Evolutionary conservation across 2,888 invertebrate genomes (phyloP).

Genomic region (Neuroscelio doddi): DNA sequence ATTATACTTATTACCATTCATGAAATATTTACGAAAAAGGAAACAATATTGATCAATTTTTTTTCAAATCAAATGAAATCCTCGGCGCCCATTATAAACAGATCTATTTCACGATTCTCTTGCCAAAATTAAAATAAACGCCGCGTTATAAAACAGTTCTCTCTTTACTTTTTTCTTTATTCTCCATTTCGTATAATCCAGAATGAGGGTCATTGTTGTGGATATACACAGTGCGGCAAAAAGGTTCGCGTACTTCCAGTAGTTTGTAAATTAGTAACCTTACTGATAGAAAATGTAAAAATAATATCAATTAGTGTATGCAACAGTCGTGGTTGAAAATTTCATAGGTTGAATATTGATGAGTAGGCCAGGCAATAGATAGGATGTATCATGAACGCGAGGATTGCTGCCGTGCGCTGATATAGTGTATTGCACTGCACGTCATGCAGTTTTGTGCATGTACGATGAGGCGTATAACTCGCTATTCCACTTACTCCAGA

Average conservation of each 20-base stretch:
- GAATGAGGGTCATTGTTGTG: no score
- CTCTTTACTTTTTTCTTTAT: no score
- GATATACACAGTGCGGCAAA: constrained; percentile 7
- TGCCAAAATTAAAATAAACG: no score
- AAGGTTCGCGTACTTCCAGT: constrained; percentile 23
- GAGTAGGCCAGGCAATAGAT: constrained; percentile 17
- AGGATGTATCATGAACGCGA: constrained; percentile 25
- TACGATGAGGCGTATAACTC: constrained; percentile 37
- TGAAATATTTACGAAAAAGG: no score
- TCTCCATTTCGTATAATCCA: no score
- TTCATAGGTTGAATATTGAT: constrained; percentile 39
- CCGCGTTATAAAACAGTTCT: no score
- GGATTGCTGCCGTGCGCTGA: constrained; percentile 13
- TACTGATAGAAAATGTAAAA: constrained; percentile 20
- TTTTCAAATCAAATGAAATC: no score
- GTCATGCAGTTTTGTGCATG: constrained; percentile 36
- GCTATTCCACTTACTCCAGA: constrained; percentile 28
- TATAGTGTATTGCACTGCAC: constrained; percentile 27
- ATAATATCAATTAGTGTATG: constrained; percentile 34
- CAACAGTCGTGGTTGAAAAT: constrained; percentile 32
- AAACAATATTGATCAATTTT: no score
- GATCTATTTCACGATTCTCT: no score
- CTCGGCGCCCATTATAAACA: no score
- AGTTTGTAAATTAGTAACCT: constrained; percentile 13
- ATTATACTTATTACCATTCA: no score